A percentile compares a stretch with the other conserved stretches of the same genome.
Conservation (phyloP, 2,113 vertebrate species). For the Loxodonta africana region DNA sequence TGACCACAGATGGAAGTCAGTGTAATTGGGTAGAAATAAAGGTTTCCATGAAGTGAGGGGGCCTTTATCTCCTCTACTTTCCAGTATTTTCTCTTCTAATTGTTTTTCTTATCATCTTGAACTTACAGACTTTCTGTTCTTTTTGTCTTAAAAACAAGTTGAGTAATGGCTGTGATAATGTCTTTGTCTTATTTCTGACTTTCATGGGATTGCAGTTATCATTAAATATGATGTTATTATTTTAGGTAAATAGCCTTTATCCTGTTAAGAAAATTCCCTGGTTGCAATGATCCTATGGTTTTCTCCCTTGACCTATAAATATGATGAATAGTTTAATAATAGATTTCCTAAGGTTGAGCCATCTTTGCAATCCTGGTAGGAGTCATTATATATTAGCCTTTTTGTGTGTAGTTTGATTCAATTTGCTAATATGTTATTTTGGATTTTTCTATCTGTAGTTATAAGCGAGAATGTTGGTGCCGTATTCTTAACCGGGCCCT, state of each 20-base stretch:
- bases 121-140: not conserved
- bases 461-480: not conserved
- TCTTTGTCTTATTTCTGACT: not conserved
- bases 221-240: not conserved
- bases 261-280: not conserved
- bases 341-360: slow-evolving; percentile 11
- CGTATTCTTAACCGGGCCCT: not conserved
- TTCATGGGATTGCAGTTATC: not conserved
- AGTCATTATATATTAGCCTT: not conserved
- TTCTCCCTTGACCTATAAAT: slow-evolving; percentile 40
- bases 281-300: not conserved
- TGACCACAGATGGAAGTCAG: not conserved
- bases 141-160: not conserved
- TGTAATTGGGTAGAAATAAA: not conserved
- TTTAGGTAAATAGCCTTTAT: not conserved
- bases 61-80: not conserved
- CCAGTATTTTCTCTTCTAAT: not conserved
- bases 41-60: not conserved
- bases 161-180: not conserved
- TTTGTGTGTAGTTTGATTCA: not conserved
- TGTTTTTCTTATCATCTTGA: not conserved
- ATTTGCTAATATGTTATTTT: slow-evolving; percentile 1
- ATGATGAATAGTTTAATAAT: slow-evolving; percentile 5
- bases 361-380: slow-evolving; percentile 50
- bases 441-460: not conserved